A percentile compares a stretch with the other conserved stretches of the same genome.
Conservation (phyloP, 2,888 invertebrate species). For the Tetramorium bicarinatum region DNA sequence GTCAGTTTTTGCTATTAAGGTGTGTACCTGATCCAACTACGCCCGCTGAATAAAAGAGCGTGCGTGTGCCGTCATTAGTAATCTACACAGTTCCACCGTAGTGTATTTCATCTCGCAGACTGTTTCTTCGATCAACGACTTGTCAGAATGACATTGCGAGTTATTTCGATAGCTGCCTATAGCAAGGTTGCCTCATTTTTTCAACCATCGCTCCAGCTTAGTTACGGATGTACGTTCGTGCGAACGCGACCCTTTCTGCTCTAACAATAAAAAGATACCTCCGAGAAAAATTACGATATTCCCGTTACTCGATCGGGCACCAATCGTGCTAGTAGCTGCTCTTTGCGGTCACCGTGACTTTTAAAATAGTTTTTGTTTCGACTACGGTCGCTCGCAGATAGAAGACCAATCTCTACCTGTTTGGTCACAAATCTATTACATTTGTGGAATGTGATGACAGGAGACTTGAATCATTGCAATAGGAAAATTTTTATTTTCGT, state of each 20-base stretch:
- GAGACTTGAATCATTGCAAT: neutral
- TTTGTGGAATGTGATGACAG: conserved; percentile 26
- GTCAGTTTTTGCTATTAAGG: conserved; percentile 70
- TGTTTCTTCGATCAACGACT: conserved; percentile 62
- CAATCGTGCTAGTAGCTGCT: conserved; percentile 60
- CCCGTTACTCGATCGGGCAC: conserved; percentile 74
- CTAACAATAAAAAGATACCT: conserved; percentile 72
- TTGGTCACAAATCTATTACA: conserved; percentile 9
- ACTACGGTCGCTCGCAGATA: conserved; percentile 35
- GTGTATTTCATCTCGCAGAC: conserved; percentile 65
- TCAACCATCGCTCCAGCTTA: conserved; percentile 51
- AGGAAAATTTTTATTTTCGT: neutral
- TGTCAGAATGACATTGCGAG: conserved; percentile 64
- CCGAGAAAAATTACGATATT: conserved; percentile 71
- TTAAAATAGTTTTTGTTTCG: conserved; percentile 68
- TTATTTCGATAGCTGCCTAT: conserved; percentile 69
- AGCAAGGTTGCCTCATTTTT: conserved; percentile 58
- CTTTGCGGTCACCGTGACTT: conserved; percentile 57
- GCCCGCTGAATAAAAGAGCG: conserved; percentile 47
- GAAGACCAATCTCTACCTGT: conserved; percentile 6
- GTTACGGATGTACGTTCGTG: conserved; percentile 55
- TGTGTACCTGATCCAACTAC: conserved; percentile 69
- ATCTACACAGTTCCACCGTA: conserved; percentile 60
- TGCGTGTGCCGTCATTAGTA: conserved; percentile 67
- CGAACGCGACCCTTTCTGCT: conserved; percentile 58